A percentile compares a stretch with the other conserved stretches of the same genome.
Evolutionary conservation across 2,888 invertebrate genomes (phyloP).

Genomic region (Idaea straminata): DNA sequence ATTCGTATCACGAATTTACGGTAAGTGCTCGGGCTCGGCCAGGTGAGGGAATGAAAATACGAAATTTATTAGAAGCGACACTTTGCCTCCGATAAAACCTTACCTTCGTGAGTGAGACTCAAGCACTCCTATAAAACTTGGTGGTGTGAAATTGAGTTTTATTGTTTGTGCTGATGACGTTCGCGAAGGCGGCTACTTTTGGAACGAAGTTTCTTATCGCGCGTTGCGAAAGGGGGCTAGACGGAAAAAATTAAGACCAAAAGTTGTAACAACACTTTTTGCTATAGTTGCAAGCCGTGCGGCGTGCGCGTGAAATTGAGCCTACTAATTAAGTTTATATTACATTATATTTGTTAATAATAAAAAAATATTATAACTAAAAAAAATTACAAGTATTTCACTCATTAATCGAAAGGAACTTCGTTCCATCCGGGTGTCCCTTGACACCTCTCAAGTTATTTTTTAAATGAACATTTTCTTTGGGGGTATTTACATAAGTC

Average conservation of each 20-base stretch:
- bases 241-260: no score
- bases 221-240: no score
- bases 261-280: no score
- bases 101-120: slow-evolving; percentile 10
- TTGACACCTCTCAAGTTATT: no score
- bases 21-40: slow-evolving; percentile 14
- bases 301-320: no score
- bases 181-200: neutral
- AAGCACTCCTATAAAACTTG: slow-evolving; percentile 17
- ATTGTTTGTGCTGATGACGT: slow-evolving; percentile 12
- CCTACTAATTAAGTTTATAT: no score
- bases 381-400: neutral
- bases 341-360: no score
- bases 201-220: neutral
- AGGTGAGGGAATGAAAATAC: slow-evolving; percentile 12
- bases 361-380: no score
- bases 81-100: slow-evolving; percentile 30
- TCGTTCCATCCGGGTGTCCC: no score
- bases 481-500: neutral
- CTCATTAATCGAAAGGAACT: no score
- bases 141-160: slow-evolving; percentile 14
- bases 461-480: neutral
- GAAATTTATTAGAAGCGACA: slow-evolving; percentile 31
- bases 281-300: no score
- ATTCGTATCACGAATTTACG: slow-evolving; percentile 11